Evolutionary conservation across 2,113 vertebrate genomes (phyloP).

Genomic region (Tupaia chinensis): DNA sequence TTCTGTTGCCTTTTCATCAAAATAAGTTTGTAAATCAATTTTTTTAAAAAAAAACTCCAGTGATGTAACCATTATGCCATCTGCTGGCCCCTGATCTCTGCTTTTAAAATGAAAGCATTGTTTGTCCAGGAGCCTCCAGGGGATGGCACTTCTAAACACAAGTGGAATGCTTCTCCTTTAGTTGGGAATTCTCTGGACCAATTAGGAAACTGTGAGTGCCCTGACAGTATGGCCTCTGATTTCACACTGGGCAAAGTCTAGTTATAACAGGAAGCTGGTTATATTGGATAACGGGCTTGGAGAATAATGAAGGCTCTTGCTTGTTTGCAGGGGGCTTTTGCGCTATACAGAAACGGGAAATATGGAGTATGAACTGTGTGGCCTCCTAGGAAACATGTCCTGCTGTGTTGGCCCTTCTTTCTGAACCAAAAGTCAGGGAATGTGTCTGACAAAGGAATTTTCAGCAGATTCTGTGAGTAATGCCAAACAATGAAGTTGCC

Average conservation of each 20-base stretch:
- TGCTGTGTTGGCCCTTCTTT: not conserved
- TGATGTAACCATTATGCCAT: too few species aligned
- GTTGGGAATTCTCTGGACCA: slow-evolving; percentile 30
- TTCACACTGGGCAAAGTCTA: not conserved
- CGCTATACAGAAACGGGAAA: not conserved
- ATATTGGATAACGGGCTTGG: not conserved
- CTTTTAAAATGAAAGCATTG: slow-evolving; percentile 83
- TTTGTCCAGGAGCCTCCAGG: slow-evolving; percentile 80
- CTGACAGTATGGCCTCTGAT: not conserved
- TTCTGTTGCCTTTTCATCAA: not conserved
- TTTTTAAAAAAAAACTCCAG: not conserved
- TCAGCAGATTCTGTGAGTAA: not conserved
- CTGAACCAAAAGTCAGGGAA: not conserved
- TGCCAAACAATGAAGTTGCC: not conserved
- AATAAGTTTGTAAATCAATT: not conserved
- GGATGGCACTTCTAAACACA: slow-evolving; percentile 77
- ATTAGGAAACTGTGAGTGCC: not conserved
- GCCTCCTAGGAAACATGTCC: not conserved
- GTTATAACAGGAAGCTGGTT: not conserved
- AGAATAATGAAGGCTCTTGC: not conserved
- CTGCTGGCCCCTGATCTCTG: slow-evolving; percentile 71
- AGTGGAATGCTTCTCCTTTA: slow-evolving; percentile 82
- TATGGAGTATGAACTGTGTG: not conserved
- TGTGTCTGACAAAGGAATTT: not conserved
- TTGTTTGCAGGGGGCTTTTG: not conserved